phyloP scores from a whole-genome alignment of 2,797 vertebrate genomes.

The Gouania willdenowi region DNA sequence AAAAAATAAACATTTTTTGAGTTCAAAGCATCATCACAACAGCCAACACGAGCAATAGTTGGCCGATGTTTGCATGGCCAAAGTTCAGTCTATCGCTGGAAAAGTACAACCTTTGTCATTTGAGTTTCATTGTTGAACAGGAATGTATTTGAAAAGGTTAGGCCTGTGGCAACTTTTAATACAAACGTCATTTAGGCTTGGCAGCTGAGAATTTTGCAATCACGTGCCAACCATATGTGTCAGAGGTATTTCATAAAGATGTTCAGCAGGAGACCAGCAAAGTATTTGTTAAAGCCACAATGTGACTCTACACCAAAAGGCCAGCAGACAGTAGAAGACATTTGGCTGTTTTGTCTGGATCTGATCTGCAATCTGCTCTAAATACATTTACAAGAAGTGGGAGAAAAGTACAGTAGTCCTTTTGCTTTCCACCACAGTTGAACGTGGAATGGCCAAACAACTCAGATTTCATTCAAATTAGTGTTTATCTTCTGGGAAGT shows the following conservation, averaged over 20 bases:
- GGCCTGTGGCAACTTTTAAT: slow-evolving; percentile 18
- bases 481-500: slow-evolving; percentile 69
- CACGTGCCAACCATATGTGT: too few species aligned
- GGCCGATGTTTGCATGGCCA: not conserved
- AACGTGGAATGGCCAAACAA: slow-evolving; percentile 56
- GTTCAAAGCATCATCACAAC: not conserved
- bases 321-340: slow-evolving; percentile 49
- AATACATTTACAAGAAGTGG: slow-evolving; percentile 70
- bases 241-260: not conserved
- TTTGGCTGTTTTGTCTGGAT: slow-evolving; percentile 63
- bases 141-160: slow-evolving; percentile 20
- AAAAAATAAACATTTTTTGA: not conserved
- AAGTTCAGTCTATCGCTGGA: not conserved
- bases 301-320: slow-evolving; percentile 27
- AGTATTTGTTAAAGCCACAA: not conserved
- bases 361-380: slow-evolving; percentile 72
- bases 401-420: slow-evolving; percentile 68
- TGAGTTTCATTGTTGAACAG: slow-evolving; percentile 6
- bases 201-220: slow-evolving; percentile 4
- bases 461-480: slow-evolving; percentile 69
- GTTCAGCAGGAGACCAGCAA: not conserved
- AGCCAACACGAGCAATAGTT: not conserved
- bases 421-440: slow-evolving; percentile 61
- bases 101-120: slow-evolving; percentile 8
- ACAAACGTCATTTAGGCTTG: not conserved